Percentiles rank a stretch among this genome's conserved stretches.
These are phyloP conservation scores for Taurulus bubalis DNA, from an alignment of 2,113 vertebrate species.

Conservation along the genomic window DNA sequence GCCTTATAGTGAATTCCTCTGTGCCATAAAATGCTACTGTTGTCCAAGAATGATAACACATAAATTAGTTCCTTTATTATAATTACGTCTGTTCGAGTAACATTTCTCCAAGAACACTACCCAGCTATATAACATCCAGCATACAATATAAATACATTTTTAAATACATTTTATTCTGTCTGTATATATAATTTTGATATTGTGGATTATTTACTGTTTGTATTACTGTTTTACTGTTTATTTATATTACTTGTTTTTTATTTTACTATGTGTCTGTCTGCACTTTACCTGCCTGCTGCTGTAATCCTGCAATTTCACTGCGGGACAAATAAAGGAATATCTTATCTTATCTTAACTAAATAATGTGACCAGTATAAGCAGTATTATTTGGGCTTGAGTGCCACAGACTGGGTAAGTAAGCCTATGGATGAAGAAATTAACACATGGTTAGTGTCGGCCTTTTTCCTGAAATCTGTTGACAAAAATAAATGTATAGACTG, in stretches of 20 bases:
- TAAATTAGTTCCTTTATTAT: constrained; percentile 13
- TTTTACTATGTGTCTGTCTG: no score
- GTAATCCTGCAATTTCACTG: no score
- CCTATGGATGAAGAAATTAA: not conserved
- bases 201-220: no score
- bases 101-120: no score
- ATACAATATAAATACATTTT: no score
- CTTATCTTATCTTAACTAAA: not conserved
- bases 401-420: not conserved
- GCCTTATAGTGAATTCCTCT: not conserved
- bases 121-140: no score
- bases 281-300: no score
- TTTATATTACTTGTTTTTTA: no score
- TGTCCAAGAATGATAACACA: not conserved
- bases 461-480: not conserved
- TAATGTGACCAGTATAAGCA: not conserved
- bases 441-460: not conserved
- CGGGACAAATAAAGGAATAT: no score
- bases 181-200: no score
- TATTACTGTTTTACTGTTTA: no score
- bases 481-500: not conserved
- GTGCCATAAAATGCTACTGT: not conserved
- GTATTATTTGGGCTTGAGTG: not conserved
- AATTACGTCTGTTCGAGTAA: not conserved
- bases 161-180: no score